Percentiles rank a stretch among this genome's conserved stretches.
Conservation (phyloP, 2,888 invertebrate species). For the Lepidocyrtinus sp. region DNA sequence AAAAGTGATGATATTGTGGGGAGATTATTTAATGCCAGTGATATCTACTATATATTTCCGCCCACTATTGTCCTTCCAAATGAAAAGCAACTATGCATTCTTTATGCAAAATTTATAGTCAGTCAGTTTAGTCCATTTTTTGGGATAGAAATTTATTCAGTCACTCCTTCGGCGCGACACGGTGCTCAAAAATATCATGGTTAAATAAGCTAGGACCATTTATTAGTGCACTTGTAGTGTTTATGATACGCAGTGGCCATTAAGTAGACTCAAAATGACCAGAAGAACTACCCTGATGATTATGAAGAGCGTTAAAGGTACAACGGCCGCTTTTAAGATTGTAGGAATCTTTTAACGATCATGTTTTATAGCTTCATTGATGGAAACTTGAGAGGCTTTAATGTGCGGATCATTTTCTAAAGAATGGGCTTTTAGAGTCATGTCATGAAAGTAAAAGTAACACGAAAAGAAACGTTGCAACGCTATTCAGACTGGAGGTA, state of each 20-base stretch:
- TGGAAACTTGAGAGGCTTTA: conserved; percentile 39
- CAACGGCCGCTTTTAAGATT: background rate
- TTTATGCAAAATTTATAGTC: background rate
- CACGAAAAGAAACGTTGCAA: too few species aligned
- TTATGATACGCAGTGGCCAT: too few species aligned
- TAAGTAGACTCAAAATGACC: background rate
- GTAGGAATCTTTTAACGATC: conserved; percentile 17
- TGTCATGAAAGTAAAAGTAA: too few species aligned
- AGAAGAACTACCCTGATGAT: too few species aligned
- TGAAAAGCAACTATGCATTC: background rate
- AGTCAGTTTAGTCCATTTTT: too few species aligned
- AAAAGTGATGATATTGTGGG: background rate
- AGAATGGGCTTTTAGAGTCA: background rate
- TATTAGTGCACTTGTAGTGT: background rate
- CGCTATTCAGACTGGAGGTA: too few species aligned
- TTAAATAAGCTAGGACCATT: background rate
- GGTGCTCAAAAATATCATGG: background rate
- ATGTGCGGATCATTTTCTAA: background rate
- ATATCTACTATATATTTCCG: background rate
- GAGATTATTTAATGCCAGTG: background rate
- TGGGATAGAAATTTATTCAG: background rate
- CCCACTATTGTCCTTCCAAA: background rate
- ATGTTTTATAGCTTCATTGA: conserved; percentile 10
- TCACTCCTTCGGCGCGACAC: background rate
- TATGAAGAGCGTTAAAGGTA: too few species aligned